phyloP scores from a whole-genome alignment of 2,113 vertebrate genomes.

The Oncorhynchus gorbuscha region DNA sequence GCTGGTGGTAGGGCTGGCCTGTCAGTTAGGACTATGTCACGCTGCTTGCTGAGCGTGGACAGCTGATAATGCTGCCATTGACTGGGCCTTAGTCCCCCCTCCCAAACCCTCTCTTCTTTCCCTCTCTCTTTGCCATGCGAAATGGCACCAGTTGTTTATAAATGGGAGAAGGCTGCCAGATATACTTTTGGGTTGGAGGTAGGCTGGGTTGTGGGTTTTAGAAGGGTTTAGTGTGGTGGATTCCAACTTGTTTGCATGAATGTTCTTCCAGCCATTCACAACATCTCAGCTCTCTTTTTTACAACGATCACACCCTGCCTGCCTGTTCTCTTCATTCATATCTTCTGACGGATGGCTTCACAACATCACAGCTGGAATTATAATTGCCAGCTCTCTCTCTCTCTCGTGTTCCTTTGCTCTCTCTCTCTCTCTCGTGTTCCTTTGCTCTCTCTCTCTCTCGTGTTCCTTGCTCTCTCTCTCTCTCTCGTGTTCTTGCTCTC shows the following conservation, averaged over 20 bases:
- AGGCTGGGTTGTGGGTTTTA: not conserved
- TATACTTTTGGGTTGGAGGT: slow-evolving; percentile 13
- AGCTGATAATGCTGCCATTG: slow-evolving; percentile 70
- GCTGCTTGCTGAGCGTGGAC: slow-evolving; percentile 64
- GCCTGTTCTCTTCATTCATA: not conserved
- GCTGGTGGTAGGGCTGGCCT: slow-evolving; percentile 58
- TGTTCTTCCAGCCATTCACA: not conserved
- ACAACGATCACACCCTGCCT: not conserved
- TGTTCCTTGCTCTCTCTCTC: no score
- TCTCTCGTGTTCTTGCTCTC: no score
- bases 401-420: no score
- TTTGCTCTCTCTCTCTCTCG: no score
- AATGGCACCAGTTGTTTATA: slow-evolving; percentile 63
- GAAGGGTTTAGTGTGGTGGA: no score
- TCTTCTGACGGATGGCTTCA: not conserved
- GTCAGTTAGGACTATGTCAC: slow-evolving; percentile 71
- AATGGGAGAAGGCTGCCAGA: slow-evolving; percentile 6
- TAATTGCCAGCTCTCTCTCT: slow-evolving; percentile 2
- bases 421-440: no score
- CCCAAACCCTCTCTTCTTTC: no score
- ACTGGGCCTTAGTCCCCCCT: slow-evolving; percentile 52
- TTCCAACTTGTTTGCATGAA: not conserved
- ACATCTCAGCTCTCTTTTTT: not conserved
- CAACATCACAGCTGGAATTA: not conserved
- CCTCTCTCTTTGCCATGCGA: no score